Evolutionary conservation across 2,797 vertebrate species (phyloP), one percentile per base, ranked within the genome.

Genomic region (Epinephelus malabaricus): DNA sequence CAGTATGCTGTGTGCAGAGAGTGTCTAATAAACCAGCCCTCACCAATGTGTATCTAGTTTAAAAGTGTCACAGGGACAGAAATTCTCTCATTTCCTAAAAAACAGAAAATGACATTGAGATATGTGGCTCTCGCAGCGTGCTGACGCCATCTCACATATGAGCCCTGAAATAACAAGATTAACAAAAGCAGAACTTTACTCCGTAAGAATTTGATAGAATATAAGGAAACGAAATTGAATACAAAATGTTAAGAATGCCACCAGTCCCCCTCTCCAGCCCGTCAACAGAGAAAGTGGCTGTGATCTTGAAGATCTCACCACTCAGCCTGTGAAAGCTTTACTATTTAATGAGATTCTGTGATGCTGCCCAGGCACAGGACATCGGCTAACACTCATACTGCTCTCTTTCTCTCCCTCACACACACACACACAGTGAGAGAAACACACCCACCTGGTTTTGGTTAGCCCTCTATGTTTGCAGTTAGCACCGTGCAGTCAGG

Each of bases 271-370:
- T 78, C 72, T 83, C 23, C 11, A 66, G 76, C 69, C 74, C 6
- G 77, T 69, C 21, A 62, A 84, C 89, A 62, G 88, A 86, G 76
- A 87, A 89, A 89, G 78, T 86, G 79, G 82, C 78, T 77, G 83
- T 88, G 86, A 85, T 92, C 91, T 93, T 93, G 92, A 93, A 91
- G 89, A 84, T 90, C 76, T 94, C 92, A 88, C 85, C 82, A 83
- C 86, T 94, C 92, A 92, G 92, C 85, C 91, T 88, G 90, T 93
- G 92, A 93, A 94, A 94, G 92, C 89, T 86, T 93, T 87, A 92
- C 85, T 78, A 64, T 92, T 94, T 94, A 94, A 94, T 93, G 92
- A 87, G 89, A 93, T 87, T 85, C 82, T 86, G 84, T 94, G 92
- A 95, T 81, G 85, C 82, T 91, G 85, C 86, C 89, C 95, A 94